These are phyloP conservation scores for Artemia franciscana DNA, from an alignment of 1,140 invertebrate genomes.

Conservation along the genomic window DNA sequence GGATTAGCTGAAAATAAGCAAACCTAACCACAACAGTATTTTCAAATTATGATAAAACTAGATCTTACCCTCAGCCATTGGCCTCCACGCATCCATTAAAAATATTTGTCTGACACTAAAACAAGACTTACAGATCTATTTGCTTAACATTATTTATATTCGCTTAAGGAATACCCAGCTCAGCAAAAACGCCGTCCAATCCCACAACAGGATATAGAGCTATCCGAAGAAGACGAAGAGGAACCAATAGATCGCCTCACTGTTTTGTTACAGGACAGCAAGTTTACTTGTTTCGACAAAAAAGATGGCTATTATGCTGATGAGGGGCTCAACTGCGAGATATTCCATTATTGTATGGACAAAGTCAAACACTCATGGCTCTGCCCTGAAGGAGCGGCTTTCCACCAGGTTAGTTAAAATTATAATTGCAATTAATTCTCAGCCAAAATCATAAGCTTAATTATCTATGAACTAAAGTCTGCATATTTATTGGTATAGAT, in stretches of 20 bases:
- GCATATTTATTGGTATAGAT: too few species aligned
- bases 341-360: slow-evolving; percentile 83
- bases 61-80: too few species aligned
- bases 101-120: too few species aligned
- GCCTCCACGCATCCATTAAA: too few species aligned
- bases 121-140: too few species aligned
- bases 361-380: slow-evolving; percentile 75
- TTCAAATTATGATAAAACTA: too few species aligned
- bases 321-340: slow-evolving; percentile 62
- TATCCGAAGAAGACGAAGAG: slow-evolving; percentile 38
- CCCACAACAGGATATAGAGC: slow-evolving; percentile 4
- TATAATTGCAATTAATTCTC: too few species aligned
- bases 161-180: neutral
- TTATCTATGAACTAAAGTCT: too few species aligned
- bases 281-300: slow-evolving; percentile 50
- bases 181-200: neutral
- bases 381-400: slow-evolving; percentile 70
- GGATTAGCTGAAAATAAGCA: too few species aligned
- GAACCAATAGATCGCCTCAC: slow-evolving; percentile 62
- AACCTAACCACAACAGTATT: too few species aligned
- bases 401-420: slow-evolving; percentile 84
- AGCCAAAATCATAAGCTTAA: too few species aligned
- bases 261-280: slow-evolving; percentile 49
- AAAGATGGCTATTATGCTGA: slow-evolving; percentile 79
- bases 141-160: neutral